phyloP scores from a whole-genome alignment of 2,797 vertebrate genomes.

The Aulostomus chinensis region DNA sequence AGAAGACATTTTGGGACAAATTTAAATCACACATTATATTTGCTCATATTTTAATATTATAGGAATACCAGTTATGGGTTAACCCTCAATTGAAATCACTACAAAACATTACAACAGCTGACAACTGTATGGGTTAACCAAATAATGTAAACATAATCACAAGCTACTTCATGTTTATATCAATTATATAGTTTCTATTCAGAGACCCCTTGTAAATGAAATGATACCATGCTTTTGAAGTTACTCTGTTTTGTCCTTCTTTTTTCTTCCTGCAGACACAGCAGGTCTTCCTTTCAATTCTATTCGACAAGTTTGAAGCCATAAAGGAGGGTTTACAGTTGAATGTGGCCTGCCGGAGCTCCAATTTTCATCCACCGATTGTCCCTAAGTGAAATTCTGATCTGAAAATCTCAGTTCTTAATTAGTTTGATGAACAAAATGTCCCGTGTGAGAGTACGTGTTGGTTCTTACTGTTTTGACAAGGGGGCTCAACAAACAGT shows the following conservation, averaged over 20 bases:
- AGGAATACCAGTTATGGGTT: too few species aligned
- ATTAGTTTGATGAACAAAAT: slow-evolving; percentile 38
- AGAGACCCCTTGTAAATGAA: too few species aligned
- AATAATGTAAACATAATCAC: too few species aligned
- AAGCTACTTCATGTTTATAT: too few species aligned
- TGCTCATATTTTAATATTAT: too few species aligned
- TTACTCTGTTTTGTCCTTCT: background rate
- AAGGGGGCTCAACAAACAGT: slow-evolving; percentile 13
- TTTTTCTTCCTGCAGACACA: background rate
- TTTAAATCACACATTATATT: too few species aligned
- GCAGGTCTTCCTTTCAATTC: background rate
- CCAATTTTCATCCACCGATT: background rate
- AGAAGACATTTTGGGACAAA: too few species aligned
- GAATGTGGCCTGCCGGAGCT: slow-evolving; percentile 5
- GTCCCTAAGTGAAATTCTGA: slow-evolving; percentile 5
- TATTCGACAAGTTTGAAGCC: slow-evolving; percentile 5
- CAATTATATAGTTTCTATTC: too few species aligned
- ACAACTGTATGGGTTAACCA: too few species aligned
- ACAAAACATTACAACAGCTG: too few species aligned
- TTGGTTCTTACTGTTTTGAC: slow-evolving; percentile 29
- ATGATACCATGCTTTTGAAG: too few species aligned
- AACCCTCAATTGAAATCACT: too few species aligned
- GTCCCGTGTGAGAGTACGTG: slow-evolving; percentile 25
- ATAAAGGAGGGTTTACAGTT: slow-evolving; percentile 5
- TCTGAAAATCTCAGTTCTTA: background rate